Percentiles rank a stretch among this genome's conserved stretches.
These are phyloP conservation scores for Chloromyia formosa DNA, from an alignment of 2,888 invertebrate genomes.

Conservation along the genomic window DNA sequence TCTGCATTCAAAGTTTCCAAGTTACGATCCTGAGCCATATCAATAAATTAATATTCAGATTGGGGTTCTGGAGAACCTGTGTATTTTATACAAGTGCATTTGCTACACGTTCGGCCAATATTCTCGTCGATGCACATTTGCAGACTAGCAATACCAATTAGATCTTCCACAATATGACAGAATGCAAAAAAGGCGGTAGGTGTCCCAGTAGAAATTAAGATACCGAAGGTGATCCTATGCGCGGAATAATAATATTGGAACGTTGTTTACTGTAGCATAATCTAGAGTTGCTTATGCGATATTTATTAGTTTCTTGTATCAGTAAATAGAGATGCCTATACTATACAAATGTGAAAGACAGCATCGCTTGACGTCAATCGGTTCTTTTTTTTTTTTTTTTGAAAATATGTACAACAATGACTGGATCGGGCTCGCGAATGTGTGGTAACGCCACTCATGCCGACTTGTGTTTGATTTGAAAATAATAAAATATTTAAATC, in stretches of 20 bases:
- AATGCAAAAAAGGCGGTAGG: not conserved
- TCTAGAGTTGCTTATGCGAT: too few species aligned
- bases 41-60: slow-evolving; percentile 14
- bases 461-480: too few species aligned
- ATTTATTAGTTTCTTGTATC: too few species aligned
- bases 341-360: too few species aligned
- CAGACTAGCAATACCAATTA: slow-evolving; percentile 11
- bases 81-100: slow-evolving; percentile 3
- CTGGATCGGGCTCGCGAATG: too few species aligned
- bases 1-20: slow-evolving; percentile 20
- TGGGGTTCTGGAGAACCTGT: not conserved
- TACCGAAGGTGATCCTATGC: not conserved
- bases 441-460: too few species aligned
- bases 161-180: not conserved
- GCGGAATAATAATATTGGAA: not conserved
- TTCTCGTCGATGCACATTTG: not conserved
- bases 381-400: too few species aligned
- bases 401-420: too few species aligned
- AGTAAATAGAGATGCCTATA: too few species aligned
- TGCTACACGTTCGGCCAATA: not conserved
- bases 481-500: too few species aligned
- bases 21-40: not conserved
- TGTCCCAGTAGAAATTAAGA: not conserved
- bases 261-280: too few species aligned
- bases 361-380: too few species aligned